Evolutionary conservation across 1,140 invertebrate species (phyloP), one percentile per base, ranked within the genome.

Genomic region (Babylonia areolata): DNA sequence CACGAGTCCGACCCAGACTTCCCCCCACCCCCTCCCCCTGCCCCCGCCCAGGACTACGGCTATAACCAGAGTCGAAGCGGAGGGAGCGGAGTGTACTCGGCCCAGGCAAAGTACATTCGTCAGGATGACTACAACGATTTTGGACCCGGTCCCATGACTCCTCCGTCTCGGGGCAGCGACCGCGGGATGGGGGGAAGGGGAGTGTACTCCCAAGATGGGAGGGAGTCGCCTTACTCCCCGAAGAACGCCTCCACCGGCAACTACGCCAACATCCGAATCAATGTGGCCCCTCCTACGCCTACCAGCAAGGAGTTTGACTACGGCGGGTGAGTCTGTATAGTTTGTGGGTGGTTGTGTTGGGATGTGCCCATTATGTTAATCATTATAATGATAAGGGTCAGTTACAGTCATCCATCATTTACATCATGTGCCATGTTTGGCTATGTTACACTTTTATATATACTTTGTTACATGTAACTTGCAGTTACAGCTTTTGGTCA

Each of bases 191-290:
- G 42, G 33, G 69, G 46, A 28, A 28, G 54, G 15, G n/a, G 73
- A n/a, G 31, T 40, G 37, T 69, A 81, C 20, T 46, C 12, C 15
- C 64, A 71, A 33, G 80, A 75, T 51, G 64, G 71, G 6, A 35
- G 80, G 40, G 80, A 77, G 42, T 69, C 58, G 28, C 31, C 78
- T 23, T 78, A 85, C 73, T 78, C 46, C n/a, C 39, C 46, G 9
- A 39, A 46, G n/a, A 39, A n/a, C 71, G 28, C 46, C 6, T 86
- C 79, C n/a, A 40, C 42, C 28, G 31, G 79, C 15, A 86, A 85
- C 69, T 88, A 88, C 40, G 87, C 87, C 81, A 88, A 88, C 81
- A 88, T 88, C 42, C 81, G 85, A 17, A 88, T 88, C 58, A 88
- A 88, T 77, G 83, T 88, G 51, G 85, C 85, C 31, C 87, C 87